phyloP scores from a whole-genome alignment of 2,888 invertebrate genomes.

The Seladonia tumulorum region DNA sequence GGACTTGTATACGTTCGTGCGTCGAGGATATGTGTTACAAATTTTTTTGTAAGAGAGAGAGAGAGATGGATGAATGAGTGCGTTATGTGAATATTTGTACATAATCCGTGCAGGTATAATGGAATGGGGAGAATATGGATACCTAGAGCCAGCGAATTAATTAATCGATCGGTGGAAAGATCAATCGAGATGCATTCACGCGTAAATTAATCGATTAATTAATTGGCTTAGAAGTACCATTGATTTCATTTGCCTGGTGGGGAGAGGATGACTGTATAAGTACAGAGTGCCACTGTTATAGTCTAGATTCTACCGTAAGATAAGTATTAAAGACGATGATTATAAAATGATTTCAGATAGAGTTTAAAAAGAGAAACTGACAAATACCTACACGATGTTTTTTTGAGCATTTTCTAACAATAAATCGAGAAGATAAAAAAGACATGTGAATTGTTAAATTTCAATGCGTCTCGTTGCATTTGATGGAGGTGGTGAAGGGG shows the following conservation, averaged over 20 bases:
- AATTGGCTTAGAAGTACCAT: slow-evolving; percentile 28
- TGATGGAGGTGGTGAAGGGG: not conserved
- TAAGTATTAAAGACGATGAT: slow-evolving; percentile 40
- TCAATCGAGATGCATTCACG: slow-evolving; percentile 14
- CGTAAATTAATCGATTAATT: slow-evolving; percentile 51
- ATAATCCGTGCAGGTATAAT: slow-evolving; percentile 37
- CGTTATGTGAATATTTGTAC: slow-evolving; percentile 36
- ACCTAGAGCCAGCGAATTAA: slow-evolving; percentile 21
- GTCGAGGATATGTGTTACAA: not conserved
- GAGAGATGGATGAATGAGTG: not conserved
- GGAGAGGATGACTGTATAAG: slow-evolving; percentile 26
- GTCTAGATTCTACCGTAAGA: slow-evolving; percentile 14
- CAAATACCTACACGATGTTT: not conserved
- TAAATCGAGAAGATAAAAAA: not conserved
- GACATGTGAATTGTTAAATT: not conserved
- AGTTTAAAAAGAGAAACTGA: not conserved
- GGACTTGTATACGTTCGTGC: not conserved
- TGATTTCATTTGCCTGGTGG: slow-evolving; percentile 25
- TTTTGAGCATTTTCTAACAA: not conserved
- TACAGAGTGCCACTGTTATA: slow-evolving; percentile 32
- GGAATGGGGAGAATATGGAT: slow-evolving; percentile 11
- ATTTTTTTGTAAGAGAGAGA: not conserved
- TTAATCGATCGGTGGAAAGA: slow-evolving; percentile 48
- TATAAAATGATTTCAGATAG: not conserved
- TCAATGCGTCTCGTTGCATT: not conserved